Evolutionary conservation across 2,113 vertebrate species (phyloP), one percentile per base, ranked within the genome.

Genomic region (Lanius ludovicianus): DNA sequence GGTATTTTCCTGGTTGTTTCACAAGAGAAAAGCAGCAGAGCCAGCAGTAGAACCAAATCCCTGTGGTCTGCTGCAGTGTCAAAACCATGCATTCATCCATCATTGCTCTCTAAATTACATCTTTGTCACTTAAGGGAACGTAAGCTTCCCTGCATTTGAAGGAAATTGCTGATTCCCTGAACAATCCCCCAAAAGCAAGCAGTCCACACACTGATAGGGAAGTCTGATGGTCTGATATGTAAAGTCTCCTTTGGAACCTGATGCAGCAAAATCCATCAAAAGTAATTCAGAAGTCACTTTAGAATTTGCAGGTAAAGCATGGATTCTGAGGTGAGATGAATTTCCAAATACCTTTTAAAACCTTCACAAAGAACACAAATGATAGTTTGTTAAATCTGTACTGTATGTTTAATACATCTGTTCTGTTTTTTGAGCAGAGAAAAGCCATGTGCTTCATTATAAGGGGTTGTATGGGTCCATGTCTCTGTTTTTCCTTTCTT

Each of bases 401-500:
- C 86, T 96, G 57, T 96, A 96, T 97, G 84, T 95, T 95, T 97
- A 95, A 94, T 93, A 84, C 79, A 94, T 94, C 90, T 95, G 39
- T 92, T 97, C 90, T 80, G 96, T 96, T 96, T 69, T 97, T 94
- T 91, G 53, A 93, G 49, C 71, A 96, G 62, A 86, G 86, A 93
- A 79, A 82, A 94, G 60, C 50, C 39, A 53, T 25, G 55, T 95
- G 79, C 68, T 93, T 97, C 59, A 56, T 96, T 97, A 81, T 95
- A 91, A 92, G 76, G 44, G 35, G 60, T 88, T 96, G 87, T 80
- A 95, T 86, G 77, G 70, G 94, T 94, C 93, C 95, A 63, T 88
- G 86, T 83, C 80, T 98, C 98, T 96, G 84, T 95, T 96, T 95
- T 97, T 95, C 79, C 84, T 86, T 85, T 93, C 90, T 97, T 98